Evolutionary conservation across 1,140 invertebrate species (phyloP), one percentile per base, ranked within the genome.

Genomic region (Drosophila asahinai): DNA sequence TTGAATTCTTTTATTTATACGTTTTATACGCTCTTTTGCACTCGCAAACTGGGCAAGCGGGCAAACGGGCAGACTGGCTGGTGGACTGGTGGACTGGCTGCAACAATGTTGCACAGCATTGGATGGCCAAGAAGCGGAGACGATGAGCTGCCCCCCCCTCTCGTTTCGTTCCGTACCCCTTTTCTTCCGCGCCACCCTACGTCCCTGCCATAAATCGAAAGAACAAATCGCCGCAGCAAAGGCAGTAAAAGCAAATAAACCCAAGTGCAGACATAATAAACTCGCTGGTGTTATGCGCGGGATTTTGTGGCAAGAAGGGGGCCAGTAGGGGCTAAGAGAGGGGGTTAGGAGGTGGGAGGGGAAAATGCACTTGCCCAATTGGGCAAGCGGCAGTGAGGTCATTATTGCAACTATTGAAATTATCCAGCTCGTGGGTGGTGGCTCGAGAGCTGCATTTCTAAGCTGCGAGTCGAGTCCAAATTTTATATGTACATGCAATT

Each of bases 1-100:
- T 92, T 92, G 91, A 90, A 91, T 90, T 90, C 86, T 90, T 90
- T 90, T 90, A 90, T 90, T 90, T 90, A 90, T 90, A 90, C 86
- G 81, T 90, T 90, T 90, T 90, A 86, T 90, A 90, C 81, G 81
- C 86, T 89, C 86, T 68, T 72, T 81, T 84, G 86, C 81, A 77
- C 86, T 84, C 81, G 81, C 77, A 33, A 70, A 59, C 27, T 33
- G 17, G 52, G 62, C 73, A 36, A 36, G 9, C 30, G 7, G 30
- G 30, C 30, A 33, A 33, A 33, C 30, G 30, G 30, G 30, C 30
- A 8, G 30, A 55, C 52, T 15, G 52, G 52, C 81, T 79, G 81
- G 80, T 72, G 19, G 58, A 47, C 25, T 43, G 30, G 60, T 73
- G 49, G 78, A 64, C 63, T 75, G 43, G 61, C 49, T 72, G 59